phyloP scores from a whole-genome alignment of 2,888 invertebrate species.

The Phasia obesa region DNA sequence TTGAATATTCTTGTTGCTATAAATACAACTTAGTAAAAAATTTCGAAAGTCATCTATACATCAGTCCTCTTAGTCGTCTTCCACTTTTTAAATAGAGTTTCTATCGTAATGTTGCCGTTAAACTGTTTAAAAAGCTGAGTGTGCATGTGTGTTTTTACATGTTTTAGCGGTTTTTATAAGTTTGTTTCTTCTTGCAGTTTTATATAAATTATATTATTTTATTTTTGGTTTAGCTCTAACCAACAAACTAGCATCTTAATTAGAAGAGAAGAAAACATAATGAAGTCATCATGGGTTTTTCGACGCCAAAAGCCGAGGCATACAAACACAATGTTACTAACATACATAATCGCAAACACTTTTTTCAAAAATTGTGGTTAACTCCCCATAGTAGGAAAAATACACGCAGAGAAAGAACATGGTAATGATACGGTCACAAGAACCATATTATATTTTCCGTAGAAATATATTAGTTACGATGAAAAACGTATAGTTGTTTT shows the following conservation, averaged over 20 bases:
- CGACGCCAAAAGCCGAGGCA: constrained; percentile 47
- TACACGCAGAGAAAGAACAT: too few relatives aligned
- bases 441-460: too few relatives aligned
- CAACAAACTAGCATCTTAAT: constrained; percentile 65
- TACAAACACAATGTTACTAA: not conserved
- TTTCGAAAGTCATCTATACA: not conserved
- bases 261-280: constrained; percentile 61
- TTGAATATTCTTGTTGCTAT: not conserved
- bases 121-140: not conserved
- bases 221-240: constrained; percentile 18
- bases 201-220: not conserved
- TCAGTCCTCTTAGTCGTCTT: not conserved
- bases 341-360: not conserved
- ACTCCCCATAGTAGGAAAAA: too few relatives aligned
- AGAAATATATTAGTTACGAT: too few relatives aligned
- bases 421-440: too few relatives aligned
- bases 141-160: not conserved
- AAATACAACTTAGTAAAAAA: constrained; percentile 13
- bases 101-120: not conserved
- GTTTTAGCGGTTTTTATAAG: constrained; percentile 33
- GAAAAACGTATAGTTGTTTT: too few relatives aligned
- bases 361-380: too few relatives aligned
- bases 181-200: constrained; percentile 1
- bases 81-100: not conserved
- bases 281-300: constrained; percentile 59